A percentile compares a stretch with the other conserved stretches of the same genome.
These are phyloP conservation scores for Strix aluco DNA, from an alignment of 2,113 vertebrate genomes.

Conservation along the genomic window DNA sequence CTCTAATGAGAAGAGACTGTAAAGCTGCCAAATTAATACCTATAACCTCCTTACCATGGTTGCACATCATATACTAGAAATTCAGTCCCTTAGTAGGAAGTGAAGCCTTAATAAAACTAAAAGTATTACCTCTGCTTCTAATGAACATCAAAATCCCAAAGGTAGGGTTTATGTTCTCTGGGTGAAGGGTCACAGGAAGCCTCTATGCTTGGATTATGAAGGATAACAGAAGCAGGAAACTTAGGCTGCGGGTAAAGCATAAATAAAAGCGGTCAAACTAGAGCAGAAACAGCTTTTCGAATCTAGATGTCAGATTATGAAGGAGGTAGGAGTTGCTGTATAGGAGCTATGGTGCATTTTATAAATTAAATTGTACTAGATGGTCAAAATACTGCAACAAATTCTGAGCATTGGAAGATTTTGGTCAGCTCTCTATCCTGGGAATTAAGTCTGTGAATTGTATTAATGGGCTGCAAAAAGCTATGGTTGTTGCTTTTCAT, in stretches of 20 bases:
- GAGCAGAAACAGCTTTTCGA: not conserved
- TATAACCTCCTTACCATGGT: not conserved
- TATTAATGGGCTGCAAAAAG: not conserved
- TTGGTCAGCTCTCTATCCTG: not conserved
- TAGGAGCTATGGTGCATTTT: not conserved
- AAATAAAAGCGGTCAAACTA: not conserved
- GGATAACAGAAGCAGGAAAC: not conserved
- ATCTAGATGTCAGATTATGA: not conserved
- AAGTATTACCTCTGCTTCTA: not conserved
- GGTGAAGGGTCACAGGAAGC: not conserved
- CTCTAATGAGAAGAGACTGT: not conserved
- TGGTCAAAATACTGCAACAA: not conserved
- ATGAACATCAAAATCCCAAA: not conserved
- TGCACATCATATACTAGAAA: not conserved
- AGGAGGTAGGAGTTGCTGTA: not conserved
- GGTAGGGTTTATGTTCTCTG: rapidly evolving
- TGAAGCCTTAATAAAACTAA: not conserved
- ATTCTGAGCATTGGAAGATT: not conserved
- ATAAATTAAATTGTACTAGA: not conserved
- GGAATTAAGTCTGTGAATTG: not conserved
- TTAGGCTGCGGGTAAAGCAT: not conserved
- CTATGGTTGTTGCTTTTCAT: not conserved
- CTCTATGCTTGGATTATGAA: not conserved
- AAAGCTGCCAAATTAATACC: not conserved
- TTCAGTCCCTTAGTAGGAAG: not conserved